These are phyloP conservation scores for Nerophis ophidion DNA, from an alignment of 2,113 vertebrate species.

Conservation along the genomic window DNA sequence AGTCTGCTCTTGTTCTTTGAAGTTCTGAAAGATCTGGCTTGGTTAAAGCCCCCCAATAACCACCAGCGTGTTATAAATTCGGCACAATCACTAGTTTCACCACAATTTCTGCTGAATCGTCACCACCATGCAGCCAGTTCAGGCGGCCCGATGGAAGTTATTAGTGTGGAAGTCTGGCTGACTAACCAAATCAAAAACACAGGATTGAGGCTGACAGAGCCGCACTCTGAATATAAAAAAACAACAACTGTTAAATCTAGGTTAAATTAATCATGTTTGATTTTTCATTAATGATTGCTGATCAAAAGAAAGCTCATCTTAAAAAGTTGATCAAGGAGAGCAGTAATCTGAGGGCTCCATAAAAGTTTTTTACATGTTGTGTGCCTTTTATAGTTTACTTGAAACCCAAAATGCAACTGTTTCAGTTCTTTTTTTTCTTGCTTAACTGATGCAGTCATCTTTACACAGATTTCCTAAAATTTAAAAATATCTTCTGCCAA, in stretches of 20 bases:
- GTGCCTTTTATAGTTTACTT: too few relatives aligned
- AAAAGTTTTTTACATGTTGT: too few relatives aligned
- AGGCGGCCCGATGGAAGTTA: conserved; percentile 46
- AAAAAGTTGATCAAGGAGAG: not conserved
- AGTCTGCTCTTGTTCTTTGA: conserved; percentile 51
- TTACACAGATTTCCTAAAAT: conserved; percentile 11
- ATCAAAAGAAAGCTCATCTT: conserved; percentile 22
- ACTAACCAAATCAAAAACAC: conserved; percentile 37
- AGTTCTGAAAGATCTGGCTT: conserved; percentile 43
- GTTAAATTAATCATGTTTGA: conserved; percentile 36
- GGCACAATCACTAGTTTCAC: conserved; percentile 43
- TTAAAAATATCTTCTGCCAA: conserved; percentile 21
- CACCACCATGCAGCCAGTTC: conserved; percentile 33
- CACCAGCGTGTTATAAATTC: conserved; percentile 23
- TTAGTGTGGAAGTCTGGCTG: conserved; percentile 45
- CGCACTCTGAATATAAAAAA: conserved; percentile 13
- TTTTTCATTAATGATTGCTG: conserved; percentile 26
- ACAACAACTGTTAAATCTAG: conserved; percentile 13
- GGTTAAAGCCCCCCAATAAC: conserved; percentile 27
- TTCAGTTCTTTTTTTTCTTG: conserved; percentile 7
- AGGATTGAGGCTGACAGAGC: conserved; percentile 16
- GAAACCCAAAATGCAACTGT: not conserved
- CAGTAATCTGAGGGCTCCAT: too few relatives aligned
- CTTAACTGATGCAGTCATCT: conserved; percentile 19
- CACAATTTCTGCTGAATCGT: conserved; percentile 54